Evolutionary conservation across 2,113 vertebrate species (phyloP).

Genomic region (Indicator indicator): DNA sequence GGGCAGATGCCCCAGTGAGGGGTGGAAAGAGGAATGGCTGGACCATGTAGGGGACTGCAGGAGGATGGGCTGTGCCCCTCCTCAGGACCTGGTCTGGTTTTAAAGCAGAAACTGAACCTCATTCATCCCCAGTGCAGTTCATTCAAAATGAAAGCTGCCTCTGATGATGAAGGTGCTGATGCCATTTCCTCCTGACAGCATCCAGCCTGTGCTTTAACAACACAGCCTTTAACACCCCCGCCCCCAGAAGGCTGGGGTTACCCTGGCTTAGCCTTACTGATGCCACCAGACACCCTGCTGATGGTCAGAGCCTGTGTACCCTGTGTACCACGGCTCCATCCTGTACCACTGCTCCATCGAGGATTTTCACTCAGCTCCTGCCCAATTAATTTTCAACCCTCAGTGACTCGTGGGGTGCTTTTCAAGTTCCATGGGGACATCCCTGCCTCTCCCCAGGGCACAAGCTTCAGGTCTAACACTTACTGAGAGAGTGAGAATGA

Average conservation of each 20-base stretch:
- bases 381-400: rapidly evolving
- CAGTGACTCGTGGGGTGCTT: rapidly evolving
- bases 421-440: rapidly evolving
- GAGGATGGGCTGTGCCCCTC: rapidly evolving
- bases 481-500: neutral
- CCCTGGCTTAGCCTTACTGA: neutral
- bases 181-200: neutral
- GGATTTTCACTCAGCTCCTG: neutral
- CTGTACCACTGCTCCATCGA: rapidly evolving
- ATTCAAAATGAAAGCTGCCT: neutral
- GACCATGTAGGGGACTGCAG: rapidly evolving
- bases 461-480: neutral
- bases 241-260: neutral
- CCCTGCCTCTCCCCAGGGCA: neutral
- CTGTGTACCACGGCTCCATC: rapidly evolving
- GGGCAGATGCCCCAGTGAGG: rapidly evolving
- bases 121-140: neutral
- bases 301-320: rapidly evolving
- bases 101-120: neutral
- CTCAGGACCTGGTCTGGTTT: neutral
- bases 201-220: neutral
- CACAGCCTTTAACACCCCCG: rapidly evolving
- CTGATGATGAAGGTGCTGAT: neutral
- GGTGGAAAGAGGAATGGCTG: neutral
- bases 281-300: neutral